Base-by-base conservation (phyloP, 1,140 invertebrate genomes). In the Cephus cinctus region DNA sequence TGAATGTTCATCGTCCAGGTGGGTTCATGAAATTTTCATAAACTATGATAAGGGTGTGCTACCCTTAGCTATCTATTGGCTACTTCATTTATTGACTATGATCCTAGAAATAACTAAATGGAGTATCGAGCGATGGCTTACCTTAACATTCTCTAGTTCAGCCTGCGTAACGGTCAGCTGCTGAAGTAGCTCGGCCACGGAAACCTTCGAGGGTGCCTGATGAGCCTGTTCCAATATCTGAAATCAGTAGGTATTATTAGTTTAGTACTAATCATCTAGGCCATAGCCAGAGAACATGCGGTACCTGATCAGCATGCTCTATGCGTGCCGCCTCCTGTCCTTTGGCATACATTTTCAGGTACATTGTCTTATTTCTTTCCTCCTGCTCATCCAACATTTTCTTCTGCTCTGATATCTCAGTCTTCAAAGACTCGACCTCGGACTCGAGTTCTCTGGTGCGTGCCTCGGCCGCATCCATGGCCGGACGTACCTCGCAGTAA, bases 131-230 rank as follows among this genome's bases (percentile, higher is more conserved):
- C n/a, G 34, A 48, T 5, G 47, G 65, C 79, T 82, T 80, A 92
- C 89, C 83, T 88, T 86, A 59, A 92, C 81, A 71, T 89, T 89
- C 68, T 91, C 88, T 62, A 92, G 80, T 78, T 92, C 89, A 27
- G 82, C 84, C 75, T 90, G 86, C 9, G 89, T 89, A 45, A 86
- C 82, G 66, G 89, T 86, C 50, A 92, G 73, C 65, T 92, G 86
- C 65, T 88, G 83, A 57, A 90, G 72, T 50, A 92, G 76, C 67
- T 91, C 86, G 53, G 87, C 83, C 31, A 89, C 86, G 15, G 87
- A 86, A 23, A 88, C 82, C 64, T 87, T 80, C 56, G 77, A 81
- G 41, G 84, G 77, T 56, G 79, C 60, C 57, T 73, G 63, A 65
- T 81, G 65, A 50, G 81, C 74, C 61, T 83, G 70, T 51, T 86